Base-by-base conservation (phyloP, 2,888 invertebrate genomes). In the Mechanitis messenoides region DNA sequence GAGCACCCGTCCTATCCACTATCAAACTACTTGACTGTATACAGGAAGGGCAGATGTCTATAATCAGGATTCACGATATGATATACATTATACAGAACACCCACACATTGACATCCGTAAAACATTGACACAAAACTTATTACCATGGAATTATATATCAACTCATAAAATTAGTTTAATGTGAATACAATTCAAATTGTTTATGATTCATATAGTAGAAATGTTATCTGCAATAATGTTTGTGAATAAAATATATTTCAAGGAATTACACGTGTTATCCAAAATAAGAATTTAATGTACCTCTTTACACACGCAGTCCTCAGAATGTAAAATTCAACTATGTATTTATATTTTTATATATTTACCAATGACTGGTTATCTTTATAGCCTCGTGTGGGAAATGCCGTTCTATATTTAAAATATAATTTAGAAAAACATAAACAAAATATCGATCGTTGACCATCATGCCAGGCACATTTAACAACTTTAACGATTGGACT, bases 401-500 rank as follows among this genome's bases (percentile, higher is more conserved):
- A 58, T 66, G 46, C 58, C 42, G 31, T 31, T 59, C 46, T 59
- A 61, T 66, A 70, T 67, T 67, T 70, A 69, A 65, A 62, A 20
- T 63, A 67, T 67, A 70, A 71, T 72, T 72, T 68, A 65, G 72
- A 73, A 69, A 70, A 75, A 74, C 71, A 80, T 79, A 84, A 84
- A 85, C 81, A 84, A 74, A 81, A 83, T 81, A 74, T 75, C 76
- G 76, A 78, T 77, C 82, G 83, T 80, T 83, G 84, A 84, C 83
- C 84, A 85, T 84, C 83, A 85, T 85, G 81, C 80, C 78, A 70
- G 75, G 77, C 75, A 76, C 75, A 81, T 85, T 85, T 83, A 81
- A 86, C 82, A 83, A 78, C 77, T 77, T 74, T 74, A 81, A 81
- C 79, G 71, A 81, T 84, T 31, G 31, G 7, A 50, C 31, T 87